Evolutionary conservation across 2,888 invertebrate species (phyloP).

Genomic region (Acholoe squamosa): DNA sequence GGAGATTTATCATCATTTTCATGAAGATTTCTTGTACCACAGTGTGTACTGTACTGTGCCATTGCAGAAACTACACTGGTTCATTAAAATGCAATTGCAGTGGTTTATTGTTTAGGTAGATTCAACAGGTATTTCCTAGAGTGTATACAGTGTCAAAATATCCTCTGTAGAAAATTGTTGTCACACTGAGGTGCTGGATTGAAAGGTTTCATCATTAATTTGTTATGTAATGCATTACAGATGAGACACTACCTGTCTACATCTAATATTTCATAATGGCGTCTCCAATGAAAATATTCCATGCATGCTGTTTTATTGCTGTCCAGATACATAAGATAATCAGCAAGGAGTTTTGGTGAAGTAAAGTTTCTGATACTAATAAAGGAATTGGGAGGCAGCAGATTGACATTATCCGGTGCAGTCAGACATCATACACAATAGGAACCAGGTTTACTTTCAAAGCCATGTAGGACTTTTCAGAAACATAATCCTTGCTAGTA

Average conservation of each 20-base stretch:
- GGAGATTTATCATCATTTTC: too few relatives aligned
- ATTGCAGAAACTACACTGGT: too few relatives aligned
- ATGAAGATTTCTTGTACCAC: too few relatives aligned
- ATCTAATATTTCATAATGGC: neutral
- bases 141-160: too few relatives aligned
- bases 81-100: too few relatives aligned
- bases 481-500: conserved; percentile 46
- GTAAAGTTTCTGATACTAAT: conserved; percentile 52
- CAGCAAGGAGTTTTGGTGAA: conserved; percentile 32
- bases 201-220: neutral
- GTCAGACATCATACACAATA: conserved; percentile 21
- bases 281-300: neutral
- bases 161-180: neutral
- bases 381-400: conserved; percentile 41
- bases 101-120: too few relatives aligned
- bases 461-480: neutral
- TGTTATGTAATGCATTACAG: neutral
- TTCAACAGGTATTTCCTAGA: too few relatives aligned
- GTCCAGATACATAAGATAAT: conserved; percentile 8
- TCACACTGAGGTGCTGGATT: neutral
- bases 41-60: too few relatives aligned
- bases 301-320: neutral
- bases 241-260: neutral
- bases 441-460: neutral
- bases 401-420: neutral